These are phyloP conservation scores for Podilymbus podiceps DNA, from an alignment of 2,113 vertebrate genomes.

Conservation along the genomic window DNA sequence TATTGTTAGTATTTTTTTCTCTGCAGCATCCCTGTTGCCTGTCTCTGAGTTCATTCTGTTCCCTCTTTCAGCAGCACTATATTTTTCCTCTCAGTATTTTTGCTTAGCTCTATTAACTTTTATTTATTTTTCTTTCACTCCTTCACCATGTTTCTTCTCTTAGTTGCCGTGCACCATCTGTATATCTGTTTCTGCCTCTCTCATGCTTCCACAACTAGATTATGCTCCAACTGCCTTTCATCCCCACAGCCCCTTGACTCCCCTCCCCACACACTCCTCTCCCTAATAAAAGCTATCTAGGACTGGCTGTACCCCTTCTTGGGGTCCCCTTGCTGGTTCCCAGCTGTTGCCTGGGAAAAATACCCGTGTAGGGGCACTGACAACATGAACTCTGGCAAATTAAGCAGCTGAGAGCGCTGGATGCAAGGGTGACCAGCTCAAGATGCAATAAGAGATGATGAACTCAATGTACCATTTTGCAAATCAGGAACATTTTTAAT, in stretches of 20 bases:
- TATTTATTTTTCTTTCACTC: slow-evolving; percentile 66
- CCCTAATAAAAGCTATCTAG: neutral
- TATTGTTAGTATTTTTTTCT: slow-evolving; percentile 57
- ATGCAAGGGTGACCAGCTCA: neutral
- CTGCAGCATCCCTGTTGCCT: slow-evolving; percentile 21
- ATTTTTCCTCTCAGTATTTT: slow-evolving; percentile 63
- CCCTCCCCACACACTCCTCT: neutral
- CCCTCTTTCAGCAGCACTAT: slow-evolving; percentile 18
- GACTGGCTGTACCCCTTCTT: neutral
- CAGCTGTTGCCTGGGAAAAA: slow-evolving; percentile 12
- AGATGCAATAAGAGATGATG: neutral
- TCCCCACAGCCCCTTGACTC: neutral
- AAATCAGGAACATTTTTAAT: neutral
- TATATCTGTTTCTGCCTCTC: slow-evolving; percentile 41
- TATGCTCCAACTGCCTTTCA: neutral
- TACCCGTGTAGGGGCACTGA: neutral
- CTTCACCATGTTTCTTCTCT: slow-evolving; percentile 57
- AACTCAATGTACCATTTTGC: neutral
- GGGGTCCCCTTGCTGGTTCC: neutral
- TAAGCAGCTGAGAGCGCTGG: neutral
- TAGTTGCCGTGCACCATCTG: slow-evolving; percentile 40
- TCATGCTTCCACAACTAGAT: neutral
- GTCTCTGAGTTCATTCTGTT: slow-evolving; percentile 53
- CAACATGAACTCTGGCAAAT: neutral
- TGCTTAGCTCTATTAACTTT: slow-evolving; percentile 71